These are phyloP conservation scores for Schlechtendalia chinensis DNA, from an alignment of 1,140 invertebrate species.

Conservation along the genomic window DNA sequence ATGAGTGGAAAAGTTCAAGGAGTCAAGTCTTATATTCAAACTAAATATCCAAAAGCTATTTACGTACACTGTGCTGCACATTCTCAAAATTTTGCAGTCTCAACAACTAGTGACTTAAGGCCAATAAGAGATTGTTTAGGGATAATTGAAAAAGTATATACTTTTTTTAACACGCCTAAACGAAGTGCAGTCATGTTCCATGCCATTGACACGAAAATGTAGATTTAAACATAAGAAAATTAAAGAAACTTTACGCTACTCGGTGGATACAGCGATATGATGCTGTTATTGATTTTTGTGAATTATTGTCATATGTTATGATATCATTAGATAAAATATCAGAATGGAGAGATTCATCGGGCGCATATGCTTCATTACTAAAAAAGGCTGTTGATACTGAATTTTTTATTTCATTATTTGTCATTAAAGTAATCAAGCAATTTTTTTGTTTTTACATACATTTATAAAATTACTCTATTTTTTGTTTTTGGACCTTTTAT, in stretches of 20 bases:
- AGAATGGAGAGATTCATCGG: not conserved
- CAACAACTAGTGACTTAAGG: not conserved
- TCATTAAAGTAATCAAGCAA: no score
- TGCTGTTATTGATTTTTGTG: not conserved
- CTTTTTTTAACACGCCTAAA: conserved; percentile 1
- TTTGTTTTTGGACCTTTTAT: no score
- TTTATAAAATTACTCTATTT: no score
- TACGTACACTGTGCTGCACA: not conserved
- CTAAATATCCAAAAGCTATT: not conserved
- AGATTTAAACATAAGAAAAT: not conserved
- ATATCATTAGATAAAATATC: not conserved
- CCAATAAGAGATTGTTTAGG: not conserved
- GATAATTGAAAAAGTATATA: not conserved
- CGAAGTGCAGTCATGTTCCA: not conserved
- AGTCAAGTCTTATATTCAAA: no score
- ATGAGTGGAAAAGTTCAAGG: no score
- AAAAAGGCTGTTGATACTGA: not conserved
- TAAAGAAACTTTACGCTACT: not conserved
- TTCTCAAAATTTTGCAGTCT: not conserved
- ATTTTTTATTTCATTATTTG: not conserved
- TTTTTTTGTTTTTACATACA: no score
- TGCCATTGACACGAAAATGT: not conserved
- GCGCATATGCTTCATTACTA: not conserved
- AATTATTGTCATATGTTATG: not conserved
- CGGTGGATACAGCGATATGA: conserved; percentile 11